These are phyloP conservation scores for Hemiscyllium ocellatum DNA, from an alignment of 2,113 vertebrate species.

Conservation along the genomic window DNA sequence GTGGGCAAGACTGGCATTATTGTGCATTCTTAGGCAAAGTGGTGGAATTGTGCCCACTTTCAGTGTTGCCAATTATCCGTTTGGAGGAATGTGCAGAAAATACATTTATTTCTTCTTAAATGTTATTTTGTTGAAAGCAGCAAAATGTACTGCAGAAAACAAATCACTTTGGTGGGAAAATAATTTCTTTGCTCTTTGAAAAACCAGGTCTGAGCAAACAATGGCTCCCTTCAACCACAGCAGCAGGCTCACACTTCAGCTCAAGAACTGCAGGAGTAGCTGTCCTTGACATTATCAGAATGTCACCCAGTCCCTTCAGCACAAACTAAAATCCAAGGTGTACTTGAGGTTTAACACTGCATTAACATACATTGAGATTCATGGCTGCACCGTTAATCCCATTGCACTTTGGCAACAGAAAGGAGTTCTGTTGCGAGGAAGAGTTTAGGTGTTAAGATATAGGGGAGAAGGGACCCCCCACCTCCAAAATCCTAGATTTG, in stretches of 20 bases:
- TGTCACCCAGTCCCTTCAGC: background rate
- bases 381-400: background rate
- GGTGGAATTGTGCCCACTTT: background rate
- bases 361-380: background rate
- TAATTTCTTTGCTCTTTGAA: background rate
- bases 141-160: background rate
- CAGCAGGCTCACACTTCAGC: background rate
- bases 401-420: background rate
- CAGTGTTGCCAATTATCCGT: background rate
- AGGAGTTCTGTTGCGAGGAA: background rate
- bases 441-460: background rate
- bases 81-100: background rate
- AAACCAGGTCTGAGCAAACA: background rate
- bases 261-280: background rate
- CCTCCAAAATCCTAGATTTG: background rate
- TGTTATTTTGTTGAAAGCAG: background rate
- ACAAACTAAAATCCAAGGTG: background rate
- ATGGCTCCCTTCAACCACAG: background rate
- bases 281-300: background rate
- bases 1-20: background rate
- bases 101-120: background rate
- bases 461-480: background rate
- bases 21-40: background rate
- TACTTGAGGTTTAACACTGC: background rate
- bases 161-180: background rate